Evolutionary conservation across 2,888 invertebrate genomes (phyloP).

Genomic region (Boloria euphrosyne): DNA sequence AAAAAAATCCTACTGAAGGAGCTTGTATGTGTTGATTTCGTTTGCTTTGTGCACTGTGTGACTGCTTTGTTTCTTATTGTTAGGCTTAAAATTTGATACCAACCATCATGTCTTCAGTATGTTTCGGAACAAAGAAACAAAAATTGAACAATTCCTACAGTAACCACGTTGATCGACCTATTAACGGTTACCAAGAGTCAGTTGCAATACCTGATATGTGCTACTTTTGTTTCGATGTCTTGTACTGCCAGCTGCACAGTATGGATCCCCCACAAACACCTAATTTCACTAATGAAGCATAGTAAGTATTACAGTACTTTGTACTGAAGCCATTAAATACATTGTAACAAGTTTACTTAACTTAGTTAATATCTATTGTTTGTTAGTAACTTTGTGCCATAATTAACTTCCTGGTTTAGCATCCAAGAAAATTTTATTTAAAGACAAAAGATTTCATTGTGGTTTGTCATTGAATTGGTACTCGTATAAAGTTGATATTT

Average conservation of each 20-base stretch:
- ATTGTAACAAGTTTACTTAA: constrained; percentile 4
- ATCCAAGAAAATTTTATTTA: constrained; percentile 1
- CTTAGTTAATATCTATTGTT: constrained; percentile 17
- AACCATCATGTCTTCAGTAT: constrained; percentile 91
- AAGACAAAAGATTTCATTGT: constrained; percentile 16
- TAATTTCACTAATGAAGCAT: constrained; percentile 96
- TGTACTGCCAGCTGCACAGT: constrained; percentile 96
- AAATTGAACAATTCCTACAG: constrained; percentile 88
- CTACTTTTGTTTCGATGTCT: constrained; percentile 99
- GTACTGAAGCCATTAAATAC: constrained; percentile 22
- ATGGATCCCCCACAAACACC: constrained; percentile 95
- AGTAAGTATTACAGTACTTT: constrained; percentile 85
- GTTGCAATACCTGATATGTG: constrained; percentile 98
- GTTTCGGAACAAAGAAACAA: constrained; percentile 96
- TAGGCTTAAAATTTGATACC: constrained; percentile 50
- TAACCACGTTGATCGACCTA: constrained; percentile 82
- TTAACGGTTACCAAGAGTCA: constrained; percentile 77
- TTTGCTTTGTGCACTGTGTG: constrained; percentile 60
- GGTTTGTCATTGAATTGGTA: constrained; percentile 5
- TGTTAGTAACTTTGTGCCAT: constrained; percentile 9
- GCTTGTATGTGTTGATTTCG: constrained; percentile 54
- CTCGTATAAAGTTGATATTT: constrained; percentile 7
- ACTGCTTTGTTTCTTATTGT: constrained; percentile 56
- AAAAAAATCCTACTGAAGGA: constrained; percentile 48
- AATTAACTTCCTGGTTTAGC: constrained; percentile 5